Conservation (phyloP, 2,113 vertebrate genomes). For the Apodemus sylvaticus region DNA sequence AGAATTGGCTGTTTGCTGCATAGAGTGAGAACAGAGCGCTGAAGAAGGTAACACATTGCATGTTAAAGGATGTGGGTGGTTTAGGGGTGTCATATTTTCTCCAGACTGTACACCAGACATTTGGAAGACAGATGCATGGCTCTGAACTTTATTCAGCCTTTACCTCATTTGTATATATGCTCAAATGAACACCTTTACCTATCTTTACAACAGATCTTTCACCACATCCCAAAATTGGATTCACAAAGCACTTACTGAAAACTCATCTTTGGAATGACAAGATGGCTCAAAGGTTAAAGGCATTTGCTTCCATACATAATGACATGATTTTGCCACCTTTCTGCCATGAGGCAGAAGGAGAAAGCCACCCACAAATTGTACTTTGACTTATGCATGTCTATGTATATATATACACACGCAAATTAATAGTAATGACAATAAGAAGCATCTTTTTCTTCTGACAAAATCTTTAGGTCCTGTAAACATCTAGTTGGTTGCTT, state of each 20-base stretch:
- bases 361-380: neutral
- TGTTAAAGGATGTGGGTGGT: neutral
- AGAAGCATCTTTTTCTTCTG: neutral
- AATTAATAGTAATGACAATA: no score
- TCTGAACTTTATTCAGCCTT: neutral
- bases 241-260: neutral
- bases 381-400: neutral
- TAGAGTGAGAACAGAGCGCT: neutral
- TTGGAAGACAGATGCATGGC: neutral
- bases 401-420: neutral
- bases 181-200: neutral
- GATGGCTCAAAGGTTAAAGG: neutral
- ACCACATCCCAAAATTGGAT: neutral
- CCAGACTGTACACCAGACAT: accelerated
- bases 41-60: neutral
- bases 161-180: neutral
- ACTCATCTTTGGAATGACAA: neutral
- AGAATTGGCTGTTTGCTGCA: accelerated
- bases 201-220: neutral
- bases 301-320: neutral
- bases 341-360: neutral
- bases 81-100: no score
- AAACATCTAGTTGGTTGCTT: neutral
- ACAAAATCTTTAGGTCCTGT: neutral
- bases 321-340: neutral